Evolutionary conservation across 2,888 invertebrate species (phyloP).

Genomic region (Dynastes maya): DNA sequence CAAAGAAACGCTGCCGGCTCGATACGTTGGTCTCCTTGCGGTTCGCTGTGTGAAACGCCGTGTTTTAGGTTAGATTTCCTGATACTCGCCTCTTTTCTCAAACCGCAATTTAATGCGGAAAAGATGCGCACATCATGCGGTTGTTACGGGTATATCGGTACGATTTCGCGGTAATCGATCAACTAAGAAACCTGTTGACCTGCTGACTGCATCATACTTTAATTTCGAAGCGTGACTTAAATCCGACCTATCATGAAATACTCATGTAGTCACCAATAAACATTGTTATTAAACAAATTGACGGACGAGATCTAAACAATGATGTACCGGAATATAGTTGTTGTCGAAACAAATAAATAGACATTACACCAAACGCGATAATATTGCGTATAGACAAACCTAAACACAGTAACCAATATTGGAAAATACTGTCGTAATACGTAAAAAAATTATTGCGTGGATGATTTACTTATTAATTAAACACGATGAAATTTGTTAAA

Average conservation of each 20-base stretch:
- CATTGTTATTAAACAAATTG: too few relatives aligned
- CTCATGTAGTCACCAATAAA: neutral
- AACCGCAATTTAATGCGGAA: constrained; percentile 24
- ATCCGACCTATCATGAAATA: constrained; percentile 8
- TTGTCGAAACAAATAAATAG: too few relatives aligned
- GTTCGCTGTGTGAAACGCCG: neutral
- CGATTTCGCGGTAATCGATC: constrained; percentile 32
- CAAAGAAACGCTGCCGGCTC: neutral
- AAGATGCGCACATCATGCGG: constrained; percentile 10
- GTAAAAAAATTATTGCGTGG: too few relatives aligned
- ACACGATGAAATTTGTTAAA: too few relatives aligned
- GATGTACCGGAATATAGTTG: too few relatives aligned
- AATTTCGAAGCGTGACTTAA: constrained; percentile 32
- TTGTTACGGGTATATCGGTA: neutral
- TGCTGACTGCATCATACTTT: constrained; percentile 18
- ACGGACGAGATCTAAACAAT: too few relatives aligned
- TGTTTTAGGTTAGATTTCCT: constrained; percentile 26
- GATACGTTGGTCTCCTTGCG: constrained; percentile 16
- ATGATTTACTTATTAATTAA: too few relatives aligned
- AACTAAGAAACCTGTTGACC: neutral
- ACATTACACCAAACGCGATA: too few relatives aligned
- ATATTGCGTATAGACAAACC: too few relatives aligned
- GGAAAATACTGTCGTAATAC: too few relatives aligned
- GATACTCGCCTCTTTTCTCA: constrained; percentile 6
- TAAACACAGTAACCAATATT: too few relatives aligned